Evolutionary conservation across 2,797 vertebrate species (phyloP), one percentile per base, ranked within the genome.

Genomic region (Psittacula derbiana): DNA sequence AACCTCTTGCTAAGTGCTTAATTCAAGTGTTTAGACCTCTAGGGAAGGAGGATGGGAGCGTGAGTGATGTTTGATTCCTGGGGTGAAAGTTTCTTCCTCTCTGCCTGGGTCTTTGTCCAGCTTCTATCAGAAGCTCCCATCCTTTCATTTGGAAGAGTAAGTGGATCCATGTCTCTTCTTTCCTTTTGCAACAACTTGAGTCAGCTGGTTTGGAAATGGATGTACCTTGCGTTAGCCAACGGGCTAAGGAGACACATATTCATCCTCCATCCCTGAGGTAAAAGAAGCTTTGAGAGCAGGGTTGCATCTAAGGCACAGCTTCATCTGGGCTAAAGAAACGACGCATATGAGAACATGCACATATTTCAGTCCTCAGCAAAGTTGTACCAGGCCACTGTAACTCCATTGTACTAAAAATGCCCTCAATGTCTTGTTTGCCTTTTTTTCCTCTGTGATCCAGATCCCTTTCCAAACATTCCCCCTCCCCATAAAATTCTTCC

Each of bases 401-500:
- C 46, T 66, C 55, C 88, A 57, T 19, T 27, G 67, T 49, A 21
- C 67, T 78, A 73, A 87, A 92, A 90, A 60, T 4, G 53, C 50
- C 82, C 72, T 92, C 31, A 0, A 1, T 65, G 27, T 52, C 80
- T 86, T 74, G 40, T 88, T 94, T 95, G 82, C 2, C 78, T 91
- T 90, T 88, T 84, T 95, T 95, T 61, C 71, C 60, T 81, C 90
- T 81, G 83, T 81, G 83, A 84, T 79, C 62, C 76, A 49, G 49
- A 93, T 86, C 76, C 70, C 58, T 88, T 93, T 92, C 58, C 78
- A 95, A 91, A 58, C 65, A 64, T 71, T 55, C 53, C 46, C 5
- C 0, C 90, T 36, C 93, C 85, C 81, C 92, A 86, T 65, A 84
- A 88, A 94, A 73, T 81, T 93, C 80, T 95, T 70, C 80, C 90